Base-by-base conservation (phyloP, 2,113 vertebrate genomes). In the Osmerus mordax region DNA sequence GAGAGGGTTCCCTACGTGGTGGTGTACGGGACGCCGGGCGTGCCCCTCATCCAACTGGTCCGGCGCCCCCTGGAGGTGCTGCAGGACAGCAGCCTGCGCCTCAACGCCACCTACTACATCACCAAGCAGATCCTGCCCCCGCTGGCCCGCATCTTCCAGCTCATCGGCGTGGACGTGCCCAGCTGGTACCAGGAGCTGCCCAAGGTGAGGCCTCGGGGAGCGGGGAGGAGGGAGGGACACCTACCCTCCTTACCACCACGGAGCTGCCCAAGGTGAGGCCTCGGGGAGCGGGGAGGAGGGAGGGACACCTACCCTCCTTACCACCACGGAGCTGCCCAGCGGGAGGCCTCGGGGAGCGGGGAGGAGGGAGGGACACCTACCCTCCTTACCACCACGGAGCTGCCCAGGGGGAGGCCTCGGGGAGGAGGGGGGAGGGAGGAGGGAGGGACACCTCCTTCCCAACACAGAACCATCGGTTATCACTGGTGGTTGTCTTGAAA, bases 71-170 rank as follows among this genome's bases (percentile, higher is more conserved):
- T 92, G 3, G 97, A 99, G 32, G 89, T 96, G 41, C 91, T 99
- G 52, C 96, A 96, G 87, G 96, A 98, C 75, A 87, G 94, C 21
- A 81, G 77, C 71, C 89, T 99, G 67, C 92, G 96, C 69, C 90
- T 98, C 83, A 99, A 99, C 4, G 89, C 95, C 65, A 91, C 92
- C 0, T 99, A 99, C 87, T 99, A 99, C 69, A 94, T 99, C 80
- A 96, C 92, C 87, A 99, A 99, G 83, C 97, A 99, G 77, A 98
- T 99, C 70, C 93, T 99, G 81, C 97, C 97, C 0, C 96, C 97
- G 0, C 89, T 99, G 65, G 93, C 92, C 16, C 93, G 97, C 71
- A 88, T 98, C 25, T 95, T 99, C 89, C 95, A 94, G 0, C 93
- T 99, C 21, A 96, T 99, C 36, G 97, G 97, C 6, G 95, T 98